phyloP scores from a whole-genome alignment of 1,140 invertebrate genomes.

The Pygmarrhopalites habei region DNA sequence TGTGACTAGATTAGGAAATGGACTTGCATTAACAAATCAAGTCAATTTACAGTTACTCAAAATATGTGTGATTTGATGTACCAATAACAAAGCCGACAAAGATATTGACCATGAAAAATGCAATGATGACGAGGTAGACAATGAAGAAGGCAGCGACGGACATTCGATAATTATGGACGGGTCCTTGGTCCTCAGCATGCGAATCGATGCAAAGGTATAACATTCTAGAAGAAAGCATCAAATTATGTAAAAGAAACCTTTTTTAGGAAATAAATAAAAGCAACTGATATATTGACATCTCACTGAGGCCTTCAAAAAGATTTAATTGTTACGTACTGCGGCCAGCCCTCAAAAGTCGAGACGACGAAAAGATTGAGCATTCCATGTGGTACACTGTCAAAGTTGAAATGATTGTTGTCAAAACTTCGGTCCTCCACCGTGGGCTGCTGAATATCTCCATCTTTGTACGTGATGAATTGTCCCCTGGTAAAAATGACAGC shows the following conservation, averaged over 20 bases:
- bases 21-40: too few species aligned
- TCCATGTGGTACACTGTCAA: conserved; percentile 94
- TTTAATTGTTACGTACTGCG: conserved; percentile 49
- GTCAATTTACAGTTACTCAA: too few species aligned
- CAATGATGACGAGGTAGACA: conserved; percentile 98
- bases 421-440: conserved; percentile 63
- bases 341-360: conserved; percentile 99
- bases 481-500: conserved; percentile 58
- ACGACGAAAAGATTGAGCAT: conserved; percentile 99
- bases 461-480: conserved; percentile 77
- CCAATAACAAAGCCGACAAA: conserved; percentile 99
- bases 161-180: conserved; percentile 94
- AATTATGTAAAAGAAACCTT: not conserved
- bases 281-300: not conserved
- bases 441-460: conserved; percentile 74
- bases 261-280: not conserved
- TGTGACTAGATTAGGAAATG: too few species aligned
- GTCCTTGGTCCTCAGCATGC: conserved; percentile 86
- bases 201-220: conserved; percentile 97
- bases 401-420: conserved; percentile 88
- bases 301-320: not conserved
- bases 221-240: conserved; percentile 55
- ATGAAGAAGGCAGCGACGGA: conserved; percentile 98
- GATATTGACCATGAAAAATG: conserved; percentile 99
- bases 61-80: too few species aligned